These are phyloP conservation scores for Oreochromis spilurus DNA, from an alignment of 2,113 vertebrate genomes.

Conservation along the genomic window DNA sequence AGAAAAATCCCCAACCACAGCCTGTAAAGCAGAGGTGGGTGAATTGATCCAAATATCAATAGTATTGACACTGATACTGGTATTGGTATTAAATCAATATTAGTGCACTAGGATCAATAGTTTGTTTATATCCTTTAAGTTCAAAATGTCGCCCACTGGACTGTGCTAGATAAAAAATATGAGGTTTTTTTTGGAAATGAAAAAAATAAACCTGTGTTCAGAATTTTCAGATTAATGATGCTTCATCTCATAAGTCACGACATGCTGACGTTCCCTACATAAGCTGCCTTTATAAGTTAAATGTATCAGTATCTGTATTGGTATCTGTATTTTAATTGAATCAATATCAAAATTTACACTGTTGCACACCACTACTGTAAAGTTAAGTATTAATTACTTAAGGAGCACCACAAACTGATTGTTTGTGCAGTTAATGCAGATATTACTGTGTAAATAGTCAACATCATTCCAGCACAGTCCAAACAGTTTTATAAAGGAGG, in stretches of 20 bases:
- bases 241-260: fast-evolving
- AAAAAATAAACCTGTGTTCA: neutral
- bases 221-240: neutral
- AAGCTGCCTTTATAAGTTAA: neutral
- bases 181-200: fast-evolving
- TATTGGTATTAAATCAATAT: neutral
- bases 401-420: neutral
- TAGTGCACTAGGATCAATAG: neutral
- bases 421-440: neutral
- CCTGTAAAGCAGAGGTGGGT: neutral
- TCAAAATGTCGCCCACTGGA: neutral
- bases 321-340: neutral
- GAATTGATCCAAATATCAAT: neutral
- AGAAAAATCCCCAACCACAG: neutral
- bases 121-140: neutral
- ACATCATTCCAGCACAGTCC: neutral
- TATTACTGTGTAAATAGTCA: neutral
- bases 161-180: neutral
- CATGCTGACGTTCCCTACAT: neutral
- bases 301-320: neutral
- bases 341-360: neutral
- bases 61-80: neutral
- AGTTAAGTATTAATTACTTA: neutral
- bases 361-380: neutral
- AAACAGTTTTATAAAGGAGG: neutral